Evolutionary conservation across 2,797 vertebrate species (phyloP).

Genomic region (Amniataba percoides): DNA sequence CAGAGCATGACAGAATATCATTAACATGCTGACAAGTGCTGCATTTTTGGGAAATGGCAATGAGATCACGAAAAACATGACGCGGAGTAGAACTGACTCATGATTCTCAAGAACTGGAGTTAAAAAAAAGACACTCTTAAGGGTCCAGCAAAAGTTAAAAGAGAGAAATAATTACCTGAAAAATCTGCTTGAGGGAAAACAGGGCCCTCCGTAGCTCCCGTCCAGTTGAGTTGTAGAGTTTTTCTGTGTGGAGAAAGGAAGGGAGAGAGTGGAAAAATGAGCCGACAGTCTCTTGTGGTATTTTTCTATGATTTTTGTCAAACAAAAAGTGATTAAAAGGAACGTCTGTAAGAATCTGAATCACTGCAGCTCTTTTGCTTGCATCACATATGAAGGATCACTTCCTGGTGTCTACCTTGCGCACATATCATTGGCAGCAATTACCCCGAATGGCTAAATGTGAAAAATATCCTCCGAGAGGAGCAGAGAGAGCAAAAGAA

Average conservation of each 20-base stretch:
- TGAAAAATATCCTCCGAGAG: constrained; percentile 57
- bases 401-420: constrained; percentile 33
- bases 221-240: constrained; percentile 95
- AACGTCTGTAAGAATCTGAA: not conserved
- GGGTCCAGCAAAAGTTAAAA: not conserved
- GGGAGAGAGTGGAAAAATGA: constrained; percentile 48
- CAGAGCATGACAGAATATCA: not conserved
- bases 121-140: constrained; percentile 7
- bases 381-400: constrained; percentile 33
- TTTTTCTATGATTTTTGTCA: constrained; percentile 20
- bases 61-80: constrained; percentile 9
- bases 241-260: constrained; percentile 86
- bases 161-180: constrained; percentile 89
- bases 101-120: constrained; percentile 5
- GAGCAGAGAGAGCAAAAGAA: constrained; percentile 49
- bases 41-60: not conserved
- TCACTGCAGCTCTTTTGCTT: constrained; percentile 17
- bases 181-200: constrained; percentile 98
- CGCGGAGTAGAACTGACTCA: not conserved
- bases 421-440: constrained; percentile 44
- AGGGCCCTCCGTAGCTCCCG: constrained; percentile 95
- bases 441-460: constrained; percentile 57
- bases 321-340: constrained; percentile 21
- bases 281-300: constrained; percentile 41
- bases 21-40: not conserved